These are phyloP conservation scores for Picathartes gymnocephalus DNA, from an alignment of 2,113 vertebrate genomes.

Conservation along the genomic window DNA sequence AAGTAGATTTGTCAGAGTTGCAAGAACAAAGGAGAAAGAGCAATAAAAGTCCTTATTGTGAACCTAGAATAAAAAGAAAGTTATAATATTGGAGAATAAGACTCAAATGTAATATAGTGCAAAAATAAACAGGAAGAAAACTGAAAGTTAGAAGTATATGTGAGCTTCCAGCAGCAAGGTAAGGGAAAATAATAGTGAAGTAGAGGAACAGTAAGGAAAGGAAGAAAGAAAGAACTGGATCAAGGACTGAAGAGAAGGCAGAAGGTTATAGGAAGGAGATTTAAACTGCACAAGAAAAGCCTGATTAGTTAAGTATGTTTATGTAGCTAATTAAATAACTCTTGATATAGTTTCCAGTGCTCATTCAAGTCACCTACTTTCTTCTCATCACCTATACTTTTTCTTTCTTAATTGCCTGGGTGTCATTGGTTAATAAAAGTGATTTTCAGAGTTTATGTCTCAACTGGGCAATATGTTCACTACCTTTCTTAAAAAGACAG, in stretches of 20 bases:
- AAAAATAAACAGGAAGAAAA: background rate
- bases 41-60: background rate
- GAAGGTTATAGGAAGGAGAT: constrained; percentile 1
- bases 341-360: background rate
- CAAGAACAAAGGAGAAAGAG: background rate
- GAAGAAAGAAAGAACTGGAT: background rate
- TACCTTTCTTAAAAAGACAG: background rate
- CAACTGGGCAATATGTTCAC: background rate
- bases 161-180: background rate
- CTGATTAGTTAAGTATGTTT: background rate
- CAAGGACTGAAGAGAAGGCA: background rate
- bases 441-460: background rate
- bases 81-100: background rate
- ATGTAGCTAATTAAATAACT: constrained; percentile 5
- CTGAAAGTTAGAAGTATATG: background rate
- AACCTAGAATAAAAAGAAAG: background rate
- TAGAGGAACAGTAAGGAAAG: background rate
- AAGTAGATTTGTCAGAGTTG: background rate
- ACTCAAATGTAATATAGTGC: background rate
- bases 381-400: background rate
- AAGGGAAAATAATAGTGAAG: background rate
- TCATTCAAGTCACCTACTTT: constrained; percentile 14
- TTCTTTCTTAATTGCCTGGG: background rate
- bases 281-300: background rate
- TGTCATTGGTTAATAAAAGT: background rate